Evolutionary conservation across 2,797 vertebrate species (phyloP).

Genomic region (Etheostoma nigrum): DNA sequence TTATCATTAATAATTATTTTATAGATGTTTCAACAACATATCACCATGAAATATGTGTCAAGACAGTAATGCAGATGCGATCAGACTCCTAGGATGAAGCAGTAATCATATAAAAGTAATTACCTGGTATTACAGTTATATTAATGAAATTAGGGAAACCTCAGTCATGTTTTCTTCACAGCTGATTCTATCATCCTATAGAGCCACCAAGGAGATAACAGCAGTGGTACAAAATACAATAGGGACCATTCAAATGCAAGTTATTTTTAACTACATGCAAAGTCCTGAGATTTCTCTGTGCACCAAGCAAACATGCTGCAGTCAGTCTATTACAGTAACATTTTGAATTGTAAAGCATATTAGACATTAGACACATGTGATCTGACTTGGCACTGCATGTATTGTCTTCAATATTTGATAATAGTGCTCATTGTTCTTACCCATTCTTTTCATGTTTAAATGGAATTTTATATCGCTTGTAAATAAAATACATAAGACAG

Average conservation of each 20-base stretch:
- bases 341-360: background rate
- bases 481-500: slow-evolving; percentile 51
- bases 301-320: slow-evolving; percentile 80
- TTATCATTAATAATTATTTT: background rate
- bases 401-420: slow-evolving; percentile 37
- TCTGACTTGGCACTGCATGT: slow-evolving; percentile 32
- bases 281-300: slow-evolving; percentile 59
- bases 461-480: slow-evolving; percentile 44
- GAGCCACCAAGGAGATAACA: slow-evolving; percentile 52
- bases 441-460: slow-evolving; percentile 17
- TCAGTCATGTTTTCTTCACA: slow-evolving; percentile 45
- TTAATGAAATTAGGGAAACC: slow-evolving; percentile 15
- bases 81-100: slow-evolving; percentile 10
- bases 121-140: slow-evolving; percentile 32
- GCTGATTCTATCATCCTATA: slow-evolving; percentile 28
- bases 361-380: slow-evolving; percentile 30
- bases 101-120: slow-evolving; percentile 2
- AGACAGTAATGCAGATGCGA: slow-evolving; percentile 24
- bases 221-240: slow-evolving; percentile 40
- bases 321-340: slow-evolving; percentile 23
- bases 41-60: slow-evolving; percentile 9
- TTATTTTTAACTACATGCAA: slow-evolving; percentile 69
- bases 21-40: slow-evolving; percentile 17
- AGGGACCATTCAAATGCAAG: slow-evolving; percentile 68
- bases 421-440: slow-evolving; percentile 21